These are phyloP conservation scores for Nothobranchius furzeri DNA, from an alignment of 2,113 vertebrate species.

Conservation along the genomic window DNA sequence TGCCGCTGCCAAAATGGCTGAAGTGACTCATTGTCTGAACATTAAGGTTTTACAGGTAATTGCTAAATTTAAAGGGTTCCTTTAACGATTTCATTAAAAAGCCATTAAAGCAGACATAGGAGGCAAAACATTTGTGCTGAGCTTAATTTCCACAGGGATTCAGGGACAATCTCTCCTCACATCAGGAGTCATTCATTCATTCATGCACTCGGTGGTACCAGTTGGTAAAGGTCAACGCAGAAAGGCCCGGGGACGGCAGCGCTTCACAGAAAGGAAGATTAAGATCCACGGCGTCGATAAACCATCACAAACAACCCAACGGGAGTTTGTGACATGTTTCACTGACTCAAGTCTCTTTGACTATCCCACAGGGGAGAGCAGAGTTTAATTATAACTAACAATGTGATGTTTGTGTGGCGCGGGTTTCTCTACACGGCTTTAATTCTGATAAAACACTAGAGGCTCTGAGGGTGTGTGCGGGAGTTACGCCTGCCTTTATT, in stretches of 20 bases:
- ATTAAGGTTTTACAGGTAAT: conserved; percentile 67
- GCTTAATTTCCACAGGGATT: conserved; percentile 78
- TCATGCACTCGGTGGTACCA: conserved; percentile 58
- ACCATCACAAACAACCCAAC: conserved; percentile 61
- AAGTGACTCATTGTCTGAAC: conserved; percentile 48
- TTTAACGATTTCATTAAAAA: conserved; percentile 73
- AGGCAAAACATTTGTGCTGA: conserved; percentile 65
- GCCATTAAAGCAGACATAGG: conserved; percentile 58
- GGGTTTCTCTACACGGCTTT: conserved; percentile 46
- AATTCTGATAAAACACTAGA: conserved; percentile 19
- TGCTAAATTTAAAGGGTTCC: conserved; percentile 62
- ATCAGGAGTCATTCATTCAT: conserved; percentile 67
- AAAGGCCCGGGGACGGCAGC: conserved; percentile 40
- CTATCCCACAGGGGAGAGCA: conserved; percentile 40
- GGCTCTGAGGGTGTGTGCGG: conserved; percentile 10
- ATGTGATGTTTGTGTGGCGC: conserved; percentile 49
- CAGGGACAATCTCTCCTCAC: conserved; percentile 64
- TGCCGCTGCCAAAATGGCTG: conserved; percentile 8
- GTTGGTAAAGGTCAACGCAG: conserved; percentile 68
- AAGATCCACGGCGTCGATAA: conserved; percentile 74
- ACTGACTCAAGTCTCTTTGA: conserved; percentile 50
- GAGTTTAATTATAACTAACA: conserved; percentile 72
- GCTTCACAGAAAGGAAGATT: conserved; percentile 53
- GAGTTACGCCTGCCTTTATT: conserved; percentile 23
- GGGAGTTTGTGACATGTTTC: conserved; percentile 61